Conservation (phyloP, 2,113 vertebrate genomes). For the Butastur rufipennis region DNA sequence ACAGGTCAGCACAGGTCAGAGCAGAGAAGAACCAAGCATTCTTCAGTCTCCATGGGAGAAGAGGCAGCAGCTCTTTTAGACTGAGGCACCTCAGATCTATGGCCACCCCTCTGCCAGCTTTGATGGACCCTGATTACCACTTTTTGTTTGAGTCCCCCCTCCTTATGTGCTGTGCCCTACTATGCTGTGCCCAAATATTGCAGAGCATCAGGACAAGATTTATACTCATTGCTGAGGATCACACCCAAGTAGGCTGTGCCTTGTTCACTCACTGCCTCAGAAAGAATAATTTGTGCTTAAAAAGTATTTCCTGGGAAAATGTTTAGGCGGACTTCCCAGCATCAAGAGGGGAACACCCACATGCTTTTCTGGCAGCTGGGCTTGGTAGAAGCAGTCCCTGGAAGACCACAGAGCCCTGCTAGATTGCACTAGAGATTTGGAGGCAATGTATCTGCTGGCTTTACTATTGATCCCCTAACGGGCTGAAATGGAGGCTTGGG, state of each 20-base stretch:
- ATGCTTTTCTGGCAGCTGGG: accelerated
- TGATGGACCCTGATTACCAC: neutral
- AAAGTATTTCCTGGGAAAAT: neutral
- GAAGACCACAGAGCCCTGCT: neutral
- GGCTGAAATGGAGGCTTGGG: neutral
- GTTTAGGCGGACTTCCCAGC: neutral
- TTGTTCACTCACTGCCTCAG: neutral
- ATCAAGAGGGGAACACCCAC: neutral
- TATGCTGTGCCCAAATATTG: neutral
- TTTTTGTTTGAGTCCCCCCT: neutral
- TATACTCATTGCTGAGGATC: neutral
- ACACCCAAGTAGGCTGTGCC: neutral
- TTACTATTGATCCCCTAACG: neutral
- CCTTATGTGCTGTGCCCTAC: too few species aligned
- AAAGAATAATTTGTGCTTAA: neutral
- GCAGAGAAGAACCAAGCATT: neutral
- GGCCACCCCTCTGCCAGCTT: neutral
- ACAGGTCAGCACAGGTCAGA: neutral
- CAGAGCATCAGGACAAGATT: neutral
- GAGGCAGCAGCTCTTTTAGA: neutral
- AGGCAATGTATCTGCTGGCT: neutral
- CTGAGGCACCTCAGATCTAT: neutral
- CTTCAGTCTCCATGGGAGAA: neutral
- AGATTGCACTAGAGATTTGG: neutral
- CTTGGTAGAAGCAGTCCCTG: neutral